Evolutionary conservation across 2,113 vertebrate species (phyloP), one percentile per base, ranked within the genome.

Genomic region (Ailuropoda melanoleuca): DNA sequence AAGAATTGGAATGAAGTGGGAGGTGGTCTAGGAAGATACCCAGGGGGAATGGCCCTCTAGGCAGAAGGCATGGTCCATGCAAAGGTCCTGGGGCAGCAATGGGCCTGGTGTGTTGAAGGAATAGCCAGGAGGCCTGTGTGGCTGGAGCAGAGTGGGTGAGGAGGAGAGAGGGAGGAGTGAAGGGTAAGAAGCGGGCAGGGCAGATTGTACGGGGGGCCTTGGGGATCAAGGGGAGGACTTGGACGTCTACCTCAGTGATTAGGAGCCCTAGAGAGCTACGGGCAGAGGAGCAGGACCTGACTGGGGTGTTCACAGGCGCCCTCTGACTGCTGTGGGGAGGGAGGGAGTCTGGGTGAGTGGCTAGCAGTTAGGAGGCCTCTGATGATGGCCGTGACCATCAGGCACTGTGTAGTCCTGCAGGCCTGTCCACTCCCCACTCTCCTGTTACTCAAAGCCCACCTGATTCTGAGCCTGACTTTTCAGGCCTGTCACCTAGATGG

Each of bases 371-470:
- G 56, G 86, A 53, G 19, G 37, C 18, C 62, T 55, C 55, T 26
- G 58, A 24, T 29, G n/a, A 43, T 1, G 17, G n/a, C 15, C 19
- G 68, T 34, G 62, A 56, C 80, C 11, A 0, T 37, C 10, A 24
- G n/a, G 60, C 0, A 4, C 34, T 0, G 0, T 31, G 56, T 6
- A 6, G 8, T 2, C 5, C 29, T 0, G 0, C 0, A 6, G 46
- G 29, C 24, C 21, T 11, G 0, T 43, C 12, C 0, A 1, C n/a
- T 31, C 8, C 24, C 56, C 0, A 0, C 8, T 12, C 13, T 46
- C 6, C 0, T 1, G 34, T 15, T 13, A 1, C 19, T 66, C 2
- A 6, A 48, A 14, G 37, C 46, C 31, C 29, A 23, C 48, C n/a
- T 21, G 82, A 60, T 7, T 23, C 58, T 8, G 17, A 56, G 39